Base-by-base conservation (phyloP, 2,888 invertebrate species). In the Molanna angustata region DNA sequence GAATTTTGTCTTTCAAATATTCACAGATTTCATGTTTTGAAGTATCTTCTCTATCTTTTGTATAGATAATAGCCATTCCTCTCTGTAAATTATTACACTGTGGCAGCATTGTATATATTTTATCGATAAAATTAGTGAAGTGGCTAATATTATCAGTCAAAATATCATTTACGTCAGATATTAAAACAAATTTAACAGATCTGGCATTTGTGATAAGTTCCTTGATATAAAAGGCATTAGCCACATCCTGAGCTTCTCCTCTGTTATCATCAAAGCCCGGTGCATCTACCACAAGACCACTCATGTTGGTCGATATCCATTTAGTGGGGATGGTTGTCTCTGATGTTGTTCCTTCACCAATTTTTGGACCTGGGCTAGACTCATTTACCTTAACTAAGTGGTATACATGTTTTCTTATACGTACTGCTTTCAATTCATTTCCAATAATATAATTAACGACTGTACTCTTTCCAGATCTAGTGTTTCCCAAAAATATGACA, bases 201-300 rank as follows among this genome's bases (percentile, higher is more conserved):
- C 17, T 14, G 9, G 37, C 37, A 14, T 9, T 17, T 3, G 16
- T 37, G 9, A 37, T 6, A 37, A 37, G 16, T 7, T 17, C 18
- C 18, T 18, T 37, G 4, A 37, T 37, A 17, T 37, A 18, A 37
- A n/a, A 37, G 3, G 18, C 37, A 17, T 37, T 37, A 17, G 37
- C 37, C 17, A 37, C 18, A 13, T 37, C 37, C 13, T 37, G 37
- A 4, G 37, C 37, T 37, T 37, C 37, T 4, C 37, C 37, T 37
- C 37, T 37, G 37, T 37, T 37, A 13, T 37, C 37, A 37, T 37
- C 18, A 17, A 37, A 37, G 6, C 37, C 37, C 4, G 37, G 37
- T 37, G 37, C 37, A 17, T 37, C 37, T 11, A 37, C 37, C 2
- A 37, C 18, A 17, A 37, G 3, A 17, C 18, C 37, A 17, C 3